These are phyloP conservation scores for Lasioglossum marginatum DNA, from an alignment of 2,888 invertebrate genomes.

Conservation along the genomic window DNA sequence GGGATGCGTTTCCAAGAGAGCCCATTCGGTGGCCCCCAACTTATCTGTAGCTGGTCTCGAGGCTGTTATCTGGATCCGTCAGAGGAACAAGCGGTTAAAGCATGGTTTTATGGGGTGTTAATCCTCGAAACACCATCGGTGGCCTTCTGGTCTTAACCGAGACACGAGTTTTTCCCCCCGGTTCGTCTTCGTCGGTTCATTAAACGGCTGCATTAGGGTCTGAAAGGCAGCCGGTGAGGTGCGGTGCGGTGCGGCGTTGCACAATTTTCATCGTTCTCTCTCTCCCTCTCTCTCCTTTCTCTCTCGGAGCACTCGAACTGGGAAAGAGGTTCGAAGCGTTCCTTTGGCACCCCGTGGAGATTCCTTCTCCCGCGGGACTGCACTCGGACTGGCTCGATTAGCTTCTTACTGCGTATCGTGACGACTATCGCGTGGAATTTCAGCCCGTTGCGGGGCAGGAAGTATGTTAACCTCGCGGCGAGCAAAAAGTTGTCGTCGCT, in stretches of 20 bases:
- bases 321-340: constrained; percentile 36
- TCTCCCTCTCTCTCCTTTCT: neutral
- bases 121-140: neutral
- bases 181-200: neutral
- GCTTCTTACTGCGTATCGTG: constrained; percentile 71
- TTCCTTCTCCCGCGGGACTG: constrained; percentile 60
- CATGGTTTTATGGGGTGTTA: constrained; percentile 7
- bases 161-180: neutral
- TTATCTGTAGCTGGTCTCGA: neutral
- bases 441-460: constrained; percentile 72
- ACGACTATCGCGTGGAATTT: constrained; percentile 74
- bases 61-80: neutral
- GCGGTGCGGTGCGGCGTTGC: neutral
- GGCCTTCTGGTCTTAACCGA: neutral
- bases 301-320: neutral
- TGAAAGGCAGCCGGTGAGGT: neutral
- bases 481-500: constrained; percentile 74
- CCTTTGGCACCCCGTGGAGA: constrained; percentile 61
- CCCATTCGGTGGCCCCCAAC: neutral
- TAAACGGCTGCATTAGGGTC: neutral
- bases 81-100: neutral
- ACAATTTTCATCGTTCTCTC: constrained; percentile 37
- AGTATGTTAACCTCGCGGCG: constrained; percentile 73
- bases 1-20: constrained; percentile 1
- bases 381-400: constrained; percentile 64